Conservation (phyloP, 2,888 invertebrate genomes). For the Hanleya hanleyi region DNA sequence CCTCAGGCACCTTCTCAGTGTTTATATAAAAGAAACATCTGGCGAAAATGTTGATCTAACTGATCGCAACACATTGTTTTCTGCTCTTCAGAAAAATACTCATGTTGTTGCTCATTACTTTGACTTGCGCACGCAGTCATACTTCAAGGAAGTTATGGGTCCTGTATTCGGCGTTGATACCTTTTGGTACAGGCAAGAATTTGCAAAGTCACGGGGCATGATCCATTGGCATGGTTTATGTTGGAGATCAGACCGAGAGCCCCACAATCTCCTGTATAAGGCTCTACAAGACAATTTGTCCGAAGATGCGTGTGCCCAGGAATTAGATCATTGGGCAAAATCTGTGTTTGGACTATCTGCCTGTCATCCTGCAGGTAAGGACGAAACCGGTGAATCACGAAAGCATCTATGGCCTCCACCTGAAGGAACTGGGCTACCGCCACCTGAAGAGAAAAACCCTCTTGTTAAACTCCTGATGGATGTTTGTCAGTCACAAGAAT, state of each 20-base stretch:
- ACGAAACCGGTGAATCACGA: slow-evolving; percentile 30
- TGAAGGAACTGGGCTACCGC: slow-evolving; percentile 40
- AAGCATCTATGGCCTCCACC: slow-evolving; percentile 48
- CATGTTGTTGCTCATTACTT: too few relatives aligned
- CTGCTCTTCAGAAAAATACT: slow-evolving; percentile 39
- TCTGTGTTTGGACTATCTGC: slow-evolving; percentile 29
- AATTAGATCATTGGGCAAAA: slow-evolving; percentile 30
- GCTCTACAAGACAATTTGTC: slow-evolving; percentile 23
- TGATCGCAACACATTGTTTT: slow-evolving; percentile 28
- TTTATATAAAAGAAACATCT: slow-evolving; percentile 32
- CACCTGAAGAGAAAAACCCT: slow-evolving; percentile 42
- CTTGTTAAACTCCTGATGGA: slow-evolving; percentile 42
- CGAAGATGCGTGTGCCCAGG: slow-evolving; percentile 17
- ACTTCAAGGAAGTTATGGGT: slow-evolving; percentile 38
- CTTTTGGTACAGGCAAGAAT: slow-evolving; percentile 47
- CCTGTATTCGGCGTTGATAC: slow-evolving; percentile 43
- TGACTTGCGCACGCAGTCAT: too few relatives aligned
- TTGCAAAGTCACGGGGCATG: too few relatives aligned
- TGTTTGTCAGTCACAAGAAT: slow-evolving; percentile 36
- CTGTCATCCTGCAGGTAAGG: slow-evolving; percentile 39
- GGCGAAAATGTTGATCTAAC: slow-evolving; percentile 27
- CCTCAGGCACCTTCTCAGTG: slow-evolving; percentile 28
- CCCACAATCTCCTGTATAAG: slow-evolving; percentile 29
- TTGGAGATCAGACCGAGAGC: slow-evolving; percentile 35
- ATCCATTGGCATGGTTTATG: slow-evolving; percentile 42